Percentiles rank a stretch among this genome's conserved stretches.
These are phyloP conservation scores for Lepidocolaptes lacrymiger DNA, from an alignment of 2,797 vertebrate genomes.

Conservation along the genomic window DNA sequence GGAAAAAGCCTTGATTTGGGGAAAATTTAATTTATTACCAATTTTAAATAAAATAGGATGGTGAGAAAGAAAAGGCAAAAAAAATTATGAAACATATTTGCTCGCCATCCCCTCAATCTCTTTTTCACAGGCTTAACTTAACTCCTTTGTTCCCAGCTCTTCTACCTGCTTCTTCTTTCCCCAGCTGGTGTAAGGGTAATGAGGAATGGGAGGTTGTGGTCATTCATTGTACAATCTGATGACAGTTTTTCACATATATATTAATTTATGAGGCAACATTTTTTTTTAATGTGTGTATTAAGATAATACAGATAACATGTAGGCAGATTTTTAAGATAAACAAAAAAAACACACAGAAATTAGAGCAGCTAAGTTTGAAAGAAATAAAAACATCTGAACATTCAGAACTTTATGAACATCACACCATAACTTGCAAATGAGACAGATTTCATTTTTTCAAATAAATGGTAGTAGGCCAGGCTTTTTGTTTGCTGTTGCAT, in stretches of 20 bases:
- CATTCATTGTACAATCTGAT: not conserved
- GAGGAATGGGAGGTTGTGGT: not conserved
- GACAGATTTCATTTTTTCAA: not conserved
- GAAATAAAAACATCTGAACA: not conserved
- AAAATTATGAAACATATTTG: not conserved
- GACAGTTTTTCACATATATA: not conserved
- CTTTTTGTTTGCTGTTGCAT: not conserved
- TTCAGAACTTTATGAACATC: not conserved
- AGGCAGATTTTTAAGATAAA: not conserved
- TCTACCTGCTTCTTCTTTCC: not conserved
- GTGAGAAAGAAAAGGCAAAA: not conserved
- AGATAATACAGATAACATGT: not conserved
- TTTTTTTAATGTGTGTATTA: not conserved
- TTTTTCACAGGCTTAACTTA: not conserved
- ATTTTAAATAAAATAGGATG: not conserved
- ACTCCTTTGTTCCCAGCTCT: not conserved
- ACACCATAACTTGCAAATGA: not conserved
- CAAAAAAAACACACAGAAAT: not conserved
- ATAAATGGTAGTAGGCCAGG: not conserved
- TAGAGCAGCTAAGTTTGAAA: not conserved
- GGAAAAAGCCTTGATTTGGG: not conserved
- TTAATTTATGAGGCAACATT: not conserved
- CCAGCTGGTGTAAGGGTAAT: not conserved
- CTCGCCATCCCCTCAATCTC: rapidly evolving
- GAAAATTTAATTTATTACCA: not conserved